Conservation (phyloP, 2,888 invertebrate genomes). For the Ypsolopha sequella region DNA sequence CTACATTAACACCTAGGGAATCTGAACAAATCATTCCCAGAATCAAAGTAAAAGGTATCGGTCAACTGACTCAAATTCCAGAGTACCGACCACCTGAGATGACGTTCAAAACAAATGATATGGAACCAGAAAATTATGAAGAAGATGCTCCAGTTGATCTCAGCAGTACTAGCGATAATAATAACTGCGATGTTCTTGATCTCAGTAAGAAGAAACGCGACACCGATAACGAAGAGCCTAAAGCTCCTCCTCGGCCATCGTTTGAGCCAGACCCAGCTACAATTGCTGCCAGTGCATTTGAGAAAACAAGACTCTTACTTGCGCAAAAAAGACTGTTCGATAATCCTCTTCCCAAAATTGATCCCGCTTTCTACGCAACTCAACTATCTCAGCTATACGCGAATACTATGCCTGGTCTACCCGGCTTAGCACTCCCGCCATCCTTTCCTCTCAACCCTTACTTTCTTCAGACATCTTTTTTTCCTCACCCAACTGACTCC, state of each 20-base stretch:
- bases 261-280: constrained; percentile 48
- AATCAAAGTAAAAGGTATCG: constrained; percentile 75
- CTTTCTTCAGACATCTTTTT: constrained; percentile 72
- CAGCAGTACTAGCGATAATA: constrained; percentile 68
- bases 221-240: constrained; percentile 40
- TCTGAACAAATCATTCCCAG: constrained; percentile 48
- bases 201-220: constrained; percentile 81
- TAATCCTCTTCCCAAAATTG: constrained; percentile 71
- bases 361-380: constrained; percentile 73
- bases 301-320: constrained; percentile 70
- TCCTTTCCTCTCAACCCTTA: constrained; percentile 75
- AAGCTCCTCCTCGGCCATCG: constrained; percentile 51
- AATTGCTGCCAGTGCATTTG: constrained; percentile 51
- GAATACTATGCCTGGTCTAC: constrained; percentile 65
- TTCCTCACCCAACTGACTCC: constrained; percentile 66
- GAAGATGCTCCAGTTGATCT: constrained; percentile 77
- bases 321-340: constrained; percentile 78
- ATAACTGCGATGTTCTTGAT: constrained; percentile 79
- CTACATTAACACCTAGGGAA: constrained; percentile 41
- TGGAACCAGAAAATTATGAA: constrained; percentile 46
- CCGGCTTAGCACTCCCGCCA: constrained; percentile 64
- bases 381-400: constrained; percentile 74
- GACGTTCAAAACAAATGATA: constrained; percentile 38
- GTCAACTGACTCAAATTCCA: constrained; percentile 70
- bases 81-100: constrained; percentile 54